Conservation (phyloP, 2,113 vertebrate genomes). For the Hydropotes inermis region DNA sequence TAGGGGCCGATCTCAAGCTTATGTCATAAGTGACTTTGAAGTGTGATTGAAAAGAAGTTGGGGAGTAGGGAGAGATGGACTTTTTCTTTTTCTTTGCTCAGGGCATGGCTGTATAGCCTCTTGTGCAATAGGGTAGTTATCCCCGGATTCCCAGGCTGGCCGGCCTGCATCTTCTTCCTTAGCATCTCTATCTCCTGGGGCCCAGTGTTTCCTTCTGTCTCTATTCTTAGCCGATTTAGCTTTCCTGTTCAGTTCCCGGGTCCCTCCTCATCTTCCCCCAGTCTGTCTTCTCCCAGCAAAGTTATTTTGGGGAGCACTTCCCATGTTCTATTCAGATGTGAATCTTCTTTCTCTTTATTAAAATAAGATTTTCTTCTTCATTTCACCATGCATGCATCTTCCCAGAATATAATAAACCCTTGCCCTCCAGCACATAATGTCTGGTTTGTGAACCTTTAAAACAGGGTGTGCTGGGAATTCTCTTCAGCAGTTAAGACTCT, state of each 20-base stretch:
- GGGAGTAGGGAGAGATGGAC: background rate
- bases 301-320: background rate
- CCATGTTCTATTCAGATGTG: background rate
- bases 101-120: background rate
- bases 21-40: background rate
- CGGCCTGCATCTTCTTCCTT: slow-evolving; percentile 4
- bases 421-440: background rate
- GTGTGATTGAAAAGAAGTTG: background rate
- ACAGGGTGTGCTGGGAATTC: background rate
- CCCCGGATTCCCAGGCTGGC: background rate
- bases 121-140: background rate
- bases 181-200: slow-evolving; percentile 36
- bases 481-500: background rate
- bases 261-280: background rate
- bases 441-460: background rate
- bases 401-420: background rate
- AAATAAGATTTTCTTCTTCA: background rate
- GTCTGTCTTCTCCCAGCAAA: background rate
- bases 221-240: slow-evolving; percentile 50
- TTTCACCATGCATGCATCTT: background rate
- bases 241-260: background rate
- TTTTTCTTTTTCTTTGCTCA: background rate
- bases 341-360: background rate
- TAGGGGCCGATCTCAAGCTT: background rate
- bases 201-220: slow-evolving; percentile 51